Percentiles rank a stretch among this genome's conserved stretches.
Conservation (phyloP, 2,888 invertebrate species). For the Orchesellides sinensis region DNA sequence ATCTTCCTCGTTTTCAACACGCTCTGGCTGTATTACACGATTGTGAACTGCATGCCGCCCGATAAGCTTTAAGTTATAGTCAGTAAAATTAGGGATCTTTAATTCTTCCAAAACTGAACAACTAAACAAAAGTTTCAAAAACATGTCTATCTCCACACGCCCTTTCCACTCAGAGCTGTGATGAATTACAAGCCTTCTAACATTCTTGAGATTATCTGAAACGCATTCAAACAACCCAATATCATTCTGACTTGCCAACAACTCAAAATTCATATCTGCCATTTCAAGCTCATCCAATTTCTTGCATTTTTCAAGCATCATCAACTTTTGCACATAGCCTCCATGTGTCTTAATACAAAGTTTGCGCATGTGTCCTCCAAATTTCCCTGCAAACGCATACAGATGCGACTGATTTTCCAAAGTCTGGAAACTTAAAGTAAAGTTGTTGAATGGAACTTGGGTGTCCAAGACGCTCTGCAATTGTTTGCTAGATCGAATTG, state of each 20-base stretch:
- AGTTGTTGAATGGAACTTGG: constrained; percentile 15
- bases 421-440: neutral
- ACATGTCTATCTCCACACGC: neutral
- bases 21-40: neutral
- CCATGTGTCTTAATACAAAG: neutral
- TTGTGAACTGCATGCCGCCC: neutral
- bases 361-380: constrained; percentile 1
- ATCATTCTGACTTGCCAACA: neutral
- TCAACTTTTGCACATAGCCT: neutral
- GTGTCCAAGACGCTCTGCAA: constrained; percentile 18
- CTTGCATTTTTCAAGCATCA: constrained; percentile 10
- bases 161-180: neutral
- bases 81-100: constrained; percentile 8
- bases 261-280: neutral
- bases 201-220: neutral
- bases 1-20: neutral
- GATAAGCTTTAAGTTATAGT: neutral
- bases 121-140: neutral
- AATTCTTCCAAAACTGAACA: constrained; percentile 6
- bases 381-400: neutral
- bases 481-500: constrained; percentile 15
- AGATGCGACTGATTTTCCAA: constrained; percentile 31
- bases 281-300: constrained; percentile 18
- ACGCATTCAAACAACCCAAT: neutral
- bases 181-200: neutral